phyloP scores from a whole-genome alignment of 2,888 invertebrate genomes.

The Heliconius aoede region DNA sequence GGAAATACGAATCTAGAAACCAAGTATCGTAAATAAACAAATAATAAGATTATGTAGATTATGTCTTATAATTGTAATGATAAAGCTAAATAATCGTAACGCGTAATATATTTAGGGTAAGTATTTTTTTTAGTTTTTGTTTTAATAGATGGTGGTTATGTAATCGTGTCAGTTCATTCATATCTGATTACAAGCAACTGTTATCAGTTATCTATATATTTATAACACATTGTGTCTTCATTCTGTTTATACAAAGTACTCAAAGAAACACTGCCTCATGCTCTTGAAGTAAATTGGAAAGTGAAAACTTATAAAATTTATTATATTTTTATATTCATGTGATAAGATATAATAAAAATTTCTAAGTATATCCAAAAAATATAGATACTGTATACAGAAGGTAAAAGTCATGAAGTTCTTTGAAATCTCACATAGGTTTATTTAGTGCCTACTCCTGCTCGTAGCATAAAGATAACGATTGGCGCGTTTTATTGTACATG shows the following conservation, averaged over 20 bases:
- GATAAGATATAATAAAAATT: too few relatives aligned
- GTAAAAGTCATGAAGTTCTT: not conserved
- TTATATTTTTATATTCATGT: not conserved
- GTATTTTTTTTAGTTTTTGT: too few relatives aligned
- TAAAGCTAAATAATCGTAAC: too few relatives aligned
- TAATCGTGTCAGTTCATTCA: too few relatives aligned
- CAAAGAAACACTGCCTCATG: not conserved
- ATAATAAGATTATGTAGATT: too few relatives aligned
- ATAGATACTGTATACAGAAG: not conserved
- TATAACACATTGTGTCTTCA: not conserved
- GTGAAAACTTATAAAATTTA: not conserved
- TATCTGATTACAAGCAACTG: too few relatives aligned
- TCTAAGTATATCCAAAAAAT: too few relatives aligned
- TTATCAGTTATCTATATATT: too few relatives aligned
- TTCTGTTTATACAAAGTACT: not conserved
- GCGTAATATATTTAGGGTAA: too few relatives aligned
- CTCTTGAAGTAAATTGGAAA: not conserved
- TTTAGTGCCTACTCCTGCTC: constrained; percentile 15
- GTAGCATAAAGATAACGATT: constrained; percentile 50
- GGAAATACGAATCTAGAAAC: not conserved
- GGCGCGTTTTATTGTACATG: constrained; percentile 45
- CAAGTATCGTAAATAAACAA: too few relatives aligned
- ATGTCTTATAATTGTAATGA: too few relatives aligned
- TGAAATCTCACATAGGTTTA: constrained; percentile 1
- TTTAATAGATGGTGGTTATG: too few relatives aligned